A percentile compares a stretch with the other conserved stretches of the same genome.
Conservation (phyloP, 2,888 invertebrate species). For the Blastobasis adustella region DNA sequence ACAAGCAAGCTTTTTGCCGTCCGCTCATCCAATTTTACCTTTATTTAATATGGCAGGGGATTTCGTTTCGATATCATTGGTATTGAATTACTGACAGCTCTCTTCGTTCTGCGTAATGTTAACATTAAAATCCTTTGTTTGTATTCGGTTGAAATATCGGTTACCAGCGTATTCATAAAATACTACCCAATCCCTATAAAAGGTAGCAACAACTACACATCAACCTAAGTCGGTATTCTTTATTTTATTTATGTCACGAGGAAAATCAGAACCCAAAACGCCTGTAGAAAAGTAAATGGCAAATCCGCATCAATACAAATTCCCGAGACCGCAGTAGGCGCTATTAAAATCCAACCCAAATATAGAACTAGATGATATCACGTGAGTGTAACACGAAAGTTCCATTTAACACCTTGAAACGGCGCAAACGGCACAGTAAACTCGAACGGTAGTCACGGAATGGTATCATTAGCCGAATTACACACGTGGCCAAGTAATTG, state of each 20-base stretch:
- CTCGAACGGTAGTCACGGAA: conserved; percentile 43
- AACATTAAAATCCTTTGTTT: too few relatives aligned
- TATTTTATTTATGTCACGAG: not conserved
- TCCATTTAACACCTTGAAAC: conserved; percentile 55
- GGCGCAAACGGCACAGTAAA: conserved; percentile 38
- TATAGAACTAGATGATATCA: conserved; percentile 35
- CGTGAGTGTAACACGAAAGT: conserved; percentile 43
- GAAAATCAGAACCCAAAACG: conserved; percentile 9
- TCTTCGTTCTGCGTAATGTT: too few relatives aligned
- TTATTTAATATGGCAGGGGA: too few relatives aligned
- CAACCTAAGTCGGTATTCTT: too few relatives aligned
- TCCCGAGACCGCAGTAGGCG: conserved; percentile 12
- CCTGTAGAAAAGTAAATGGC: conserved; percentile 26
- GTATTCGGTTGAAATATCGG: too few relatives aligned
- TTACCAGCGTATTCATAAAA: too few relatives aligned
- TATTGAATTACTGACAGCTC: too few relatives aligned
- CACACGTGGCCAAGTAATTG: conserved; percentile 48
- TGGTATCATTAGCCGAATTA: conserved; percentile 46
- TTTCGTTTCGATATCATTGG: too few relatives aligned
- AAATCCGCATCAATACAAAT: conserved; percentile 8
- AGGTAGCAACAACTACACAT: too few relatives aligned
- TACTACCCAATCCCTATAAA: too few relatives aligned
- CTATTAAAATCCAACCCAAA: conserved; percentile 21
- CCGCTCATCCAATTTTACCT: too few relatives aligned
- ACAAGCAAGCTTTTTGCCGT: too few relatives aligned